These are phyloP conservation scores for Cephus sareptanus DNA, from an alignment of 2,888 invertebrate species.

Conservation along the genomic window DNA sequence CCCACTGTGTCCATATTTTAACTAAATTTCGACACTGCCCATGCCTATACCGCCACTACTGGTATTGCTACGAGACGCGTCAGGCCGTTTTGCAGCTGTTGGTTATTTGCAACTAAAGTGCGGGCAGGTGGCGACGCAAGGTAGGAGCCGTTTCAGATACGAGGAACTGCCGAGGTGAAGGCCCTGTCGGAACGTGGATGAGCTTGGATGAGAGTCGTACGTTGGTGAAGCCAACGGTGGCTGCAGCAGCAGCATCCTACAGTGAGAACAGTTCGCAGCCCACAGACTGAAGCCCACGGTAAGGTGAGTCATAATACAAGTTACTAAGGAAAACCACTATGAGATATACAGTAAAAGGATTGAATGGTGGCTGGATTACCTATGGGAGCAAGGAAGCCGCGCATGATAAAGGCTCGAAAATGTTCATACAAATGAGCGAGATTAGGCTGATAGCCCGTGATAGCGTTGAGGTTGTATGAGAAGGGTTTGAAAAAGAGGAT, in stretches of 20 bases:
- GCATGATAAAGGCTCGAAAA: not conserved
- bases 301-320: not conserved
- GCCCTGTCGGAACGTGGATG: not conserved
- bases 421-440: not conserved
- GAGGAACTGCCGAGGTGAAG: not conserved
- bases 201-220: not conserved
- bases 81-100: not conserved
- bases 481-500: not conserved
- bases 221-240: not conserved
- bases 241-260: not conserved
- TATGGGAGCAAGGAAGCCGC: not conserved
- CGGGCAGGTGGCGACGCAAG: constrained; percentile 1
- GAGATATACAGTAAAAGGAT: not conserved
- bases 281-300: not conserved
- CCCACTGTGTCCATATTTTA: not conserved
- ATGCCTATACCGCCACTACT: not conserved
- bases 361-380: not conserved
- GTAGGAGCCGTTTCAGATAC: not conserved
- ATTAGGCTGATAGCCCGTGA: not conserved
- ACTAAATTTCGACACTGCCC: not conserved
- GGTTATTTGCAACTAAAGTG: constrained; percentile 3
- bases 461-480: not conserved
- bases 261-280: not conserved
- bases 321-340: not conserved
- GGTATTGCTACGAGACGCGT: not conserved